These are phyloP conservation scores for Hemicordylus capensis DNA, from an alignment of 2,113 vertebrate genomes.

Conservation along the genomic window DNA sequence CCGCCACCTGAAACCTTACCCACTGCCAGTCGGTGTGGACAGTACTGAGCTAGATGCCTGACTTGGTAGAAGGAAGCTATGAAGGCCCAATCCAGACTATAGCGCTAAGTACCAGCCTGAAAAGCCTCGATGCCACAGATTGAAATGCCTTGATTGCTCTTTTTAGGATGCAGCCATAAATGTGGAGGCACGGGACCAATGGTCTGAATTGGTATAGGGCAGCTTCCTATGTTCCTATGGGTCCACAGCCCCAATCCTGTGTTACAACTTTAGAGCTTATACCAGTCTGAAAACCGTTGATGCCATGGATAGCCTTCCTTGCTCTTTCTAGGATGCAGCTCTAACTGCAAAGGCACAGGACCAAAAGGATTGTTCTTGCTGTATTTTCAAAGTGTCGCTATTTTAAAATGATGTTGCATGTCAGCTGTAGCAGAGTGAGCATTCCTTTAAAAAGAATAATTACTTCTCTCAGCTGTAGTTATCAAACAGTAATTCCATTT, in stretches of 20 bases:
- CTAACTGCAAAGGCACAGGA: background rate
- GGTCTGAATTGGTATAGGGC: too few species aligned
- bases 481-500: constrained; percentile 59
- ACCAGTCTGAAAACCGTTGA: background rate
- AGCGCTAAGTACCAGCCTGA: background rate
- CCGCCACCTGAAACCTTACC: too few species aligned
- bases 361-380: constrained; percentile 50
- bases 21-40: too few species aligned
- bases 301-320: background rate
- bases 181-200: constrained; percentile 34
- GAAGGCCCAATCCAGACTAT: background rate
- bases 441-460: constrained; percentile 65
- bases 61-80: too few species aligned
- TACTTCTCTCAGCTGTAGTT: constrained; percentile 65
- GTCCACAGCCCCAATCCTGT: too few species aligned
- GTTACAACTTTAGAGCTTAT: background rate
- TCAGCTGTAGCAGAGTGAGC: constrained; percentile 52
- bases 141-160: background rate
- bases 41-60: too few species aligned
- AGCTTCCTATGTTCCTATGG: too few species aligned
- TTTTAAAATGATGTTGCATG: constrained; percentile 53
- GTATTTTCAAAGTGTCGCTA: constrained; percentile 45
- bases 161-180: background rate
- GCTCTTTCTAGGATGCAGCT: background rate
- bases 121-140: background rate